Percentiles rank a stretch among this genome's conserved stretches.
phyloP scores from a whole-genome alignment of 2,888 invertebrate species.

The Auanema freiburgensis region DNA sequence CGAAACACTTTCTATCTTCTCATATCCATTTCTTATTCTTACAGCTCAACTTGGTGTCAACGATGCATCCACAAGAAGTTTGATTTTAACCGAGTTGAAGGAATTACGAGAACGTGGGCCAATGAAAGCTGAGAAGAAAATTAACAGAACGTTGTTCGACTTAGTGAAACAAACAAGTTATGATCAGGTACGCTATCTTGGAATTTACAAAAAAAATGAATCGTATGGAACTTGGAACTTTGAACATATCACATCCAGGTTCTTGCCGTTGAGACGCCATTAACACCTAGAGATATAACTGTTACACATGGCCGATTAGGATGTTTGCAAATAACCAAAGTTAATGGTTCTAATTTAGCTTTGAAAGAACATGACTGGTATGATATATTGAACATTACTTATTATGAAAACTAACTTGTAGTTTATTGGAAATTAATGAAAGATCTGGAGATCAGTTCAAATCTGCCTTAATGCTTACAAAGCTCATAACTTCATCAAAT shows the following conservation, averaged over 20 bases:
- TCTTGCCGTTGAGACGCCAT: constrained; percentile 43
- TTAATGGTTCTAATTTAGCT: constrained; percentile 45
- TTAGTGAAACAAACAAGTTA: constrained; percentile 37
- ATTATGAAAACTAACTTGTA: constrained; percentile 17
- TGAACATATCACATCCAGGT: constrained; percentile 27
- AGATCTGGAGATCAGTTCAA: constrained; percentile 45
- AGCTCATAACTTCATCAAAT: constrained; percentile 42
- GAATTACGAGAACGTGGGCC: constrained; percentile 30
- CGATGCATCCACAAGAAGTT: constrained; percentile 20
- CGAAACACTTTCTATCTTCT: no score
- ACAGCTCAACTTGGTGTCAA: constrained; percentile 37
- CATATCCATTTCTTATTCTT: no score
- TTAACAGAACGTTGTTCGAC: constrained; percentile 38
- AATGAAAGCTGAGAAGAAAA: constrained; percentile 12
- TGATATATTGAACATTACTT: background rate
- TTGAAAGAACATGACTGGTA: constrained; percentile 47
- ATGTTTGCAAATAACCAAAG: constrained; percentile 48
- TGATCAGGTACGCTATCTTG: constrained; percentile 34
- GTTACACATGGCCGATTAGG: constrained; percentile 39
- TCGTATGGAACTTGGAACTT: background rate
- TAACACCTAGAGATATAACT: constrained; percentile 45
- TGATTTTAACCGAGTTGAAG: constrained; percentile 29
- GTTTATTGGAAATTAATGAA: constrained; percentile 47
- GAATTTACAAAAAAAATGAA: background rate
- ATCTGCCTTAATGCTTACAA: constrained; percentile 47